Conservation (phyloP, 2,888 invertebrate species). For the Ditylenchus weischeri region DNA sequence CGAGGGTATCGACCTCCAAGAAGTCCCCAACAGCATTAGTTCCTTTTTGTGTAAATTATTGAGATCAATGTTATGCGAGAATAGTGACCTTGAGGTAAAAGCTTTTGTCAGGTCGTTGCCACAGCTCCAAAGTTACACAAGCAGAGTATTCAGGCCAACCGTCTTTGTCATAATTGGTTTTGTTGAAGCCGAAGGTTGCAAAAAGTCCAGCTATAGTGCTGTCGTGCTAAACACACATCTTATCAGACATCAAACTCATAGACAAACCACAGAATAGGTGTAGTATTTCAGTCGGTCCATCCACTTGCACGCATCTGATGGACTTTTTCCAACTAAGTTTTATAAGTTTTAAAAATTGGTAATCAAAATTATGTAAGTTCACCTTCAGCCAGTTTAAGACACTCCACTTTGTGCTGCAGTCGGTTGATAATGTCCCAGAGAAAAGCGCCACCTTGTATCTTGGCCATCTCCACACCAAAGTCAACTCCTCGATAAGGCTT, state of each 20-base stretch:
- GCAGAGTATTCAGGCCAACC: slow-evolving; percentile 55
- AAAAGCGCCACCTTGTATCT: slow-evolving; percentile 32
- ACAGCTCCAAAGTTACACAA: slow-evolving; percentile 50
- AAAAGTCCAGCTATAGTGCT: slow-evolving; percentile 49
- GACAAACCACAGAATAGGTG: slow-evolving; percentile 52
- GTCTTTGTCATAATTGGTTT: slow-evolving; percentile 41
- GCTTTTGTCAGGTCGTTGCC: slow-evolving; percentile 30
- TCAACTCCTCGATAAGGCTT: slow-evolving; percentile 33
- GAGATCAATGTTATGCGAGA: not conserved
- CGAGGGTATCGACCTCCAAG: too few species aligned
- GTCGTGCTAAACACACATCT: slow-evolving; percentile 28
- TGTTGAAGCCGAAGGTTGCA: slow-evolving; percentile 45
- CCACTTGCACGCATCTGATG: slow-evolving; percentile 26
- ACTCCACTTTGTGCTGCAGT: slow-evolving; percentile 31
- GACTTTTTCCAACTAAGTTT: too few species aligned
- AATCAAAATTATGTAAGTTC: not conserved
- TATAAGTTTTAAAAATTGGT: not conserved
- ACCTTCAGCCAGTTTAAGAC: slow-evolving; percentile 10
- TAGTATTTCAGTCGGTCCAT: slow-evolving; percentile 46
- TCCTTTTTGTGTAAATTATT: too few species aligned
- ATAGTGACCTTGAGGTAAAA: not conserved
- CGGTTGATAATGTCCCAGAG: slow-evolving; percentile 35
- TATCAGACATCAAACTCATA: not conserved
- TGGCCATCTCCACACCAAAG: slow-evolving; percentile 30
- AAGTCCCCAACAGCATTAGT: too few species aligned